Evolutionary conservation across 1,140 invertebrate species (phyloP), one percentile per base, ranked within the genome.

Genomic region (Scaptomyza hsui): DNA sequence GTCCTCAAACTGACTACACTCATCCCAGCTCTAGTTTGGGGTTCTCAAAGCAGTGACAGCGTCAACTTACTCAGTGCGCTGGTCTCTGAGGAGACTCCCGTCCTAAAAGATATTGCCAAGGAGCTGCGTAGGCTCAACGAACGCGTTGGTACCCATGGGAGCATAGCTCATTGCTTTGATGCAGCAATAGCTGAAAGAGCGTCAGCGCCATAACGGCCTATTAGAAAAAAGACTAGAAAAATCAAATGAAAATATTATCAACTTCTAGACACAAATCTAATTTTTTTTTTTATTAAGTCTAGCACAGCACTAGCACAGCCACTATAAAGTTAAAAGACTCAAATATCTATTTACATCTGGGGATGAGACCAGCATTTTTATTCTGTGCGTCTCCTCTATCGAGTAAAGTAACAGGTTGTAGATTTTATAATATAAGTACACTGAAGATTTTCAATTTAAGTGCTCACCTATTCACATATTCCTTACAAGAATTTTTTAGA

Each of bases 171-270:
- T 6, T 24, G 24, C 24, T 24, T 6, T 24, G 24, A 12, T 37
- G 32, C 32, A n/a, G 32, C 32, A n/a, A 37, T 12, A n/a, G 32
- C 32, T 37, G n/a, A n/a, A 37, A n/a, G 12, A n/a, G 12, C 32
- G 32, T 37, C 32, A 37, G 3, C 7, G 32, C 32, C 32, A 37
- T 32, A 37, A 37, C 3, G 32, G 32, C 7, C 32, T 37, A 37
- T 37, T 37, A 37, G 12, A 37, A 37, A 37, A n/a, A n/a, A 37
- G 32, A 37, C 32, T 37, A 37, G 32, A 37, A 37, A 37, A 37
- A 37, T 37, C 32, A 37, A n/a, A 37, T n/a, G 6, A 37, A 0
- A 3, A n/a, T 37, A 37, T 37, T 37, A 37, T 37, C 32, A 37
- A n/a, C 32, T 37, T 12, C 32, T 4, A 35, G 12, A 37, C 32